phyloP scores from a whole-genome alignment of 2,113 vertebrate species.

The Neodontobutis hainanensis region DNA sequence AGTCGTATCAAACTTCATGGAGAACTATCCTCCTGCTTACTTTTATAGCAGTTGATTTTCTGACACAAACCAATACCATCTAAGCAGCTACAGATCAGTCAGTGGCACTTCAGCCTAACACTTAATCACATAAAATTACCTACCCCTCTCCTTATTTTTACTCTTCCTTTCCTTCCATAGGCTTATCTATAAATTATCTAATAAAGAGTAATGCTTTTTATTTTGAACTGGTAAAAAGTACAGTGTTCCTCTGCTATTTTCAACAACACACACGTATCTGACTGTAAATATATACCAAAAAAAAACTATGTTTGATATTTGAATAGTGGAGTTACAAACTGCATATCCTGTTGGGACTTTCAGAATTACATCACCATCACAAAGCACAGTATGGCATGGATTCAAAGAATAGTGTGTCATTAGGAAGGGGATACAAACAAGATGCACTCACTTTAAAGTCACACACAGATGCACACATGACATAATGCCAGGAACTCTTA shows the following conservation, averaged over 20 bases:
- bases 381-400: background rate
- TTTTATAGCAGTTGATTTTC: background rate
- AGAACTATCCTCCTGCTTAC: background rate
- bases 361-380: background rate
- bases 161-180: background rate
- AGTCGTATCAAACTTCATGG: conserved; percentile 5
- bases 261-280: background rate
- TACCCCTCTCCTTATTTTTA: background rate
- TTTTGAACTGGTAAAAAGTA: background rate
- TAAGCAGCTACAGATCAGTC: background rate
- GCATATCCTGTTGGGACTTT: conserved; percentile 9
- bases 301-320: too few relatives aligned
- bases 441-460: background rate
- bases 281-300: too few relatives aligned
- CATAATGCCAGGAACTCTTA: conserved; percentile 55
- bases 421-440: background rate
- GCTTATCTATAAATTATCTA: background rate
- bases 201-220: background rate
- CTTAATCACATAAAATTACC: background rate
- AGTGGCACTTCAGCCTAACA: background rate
- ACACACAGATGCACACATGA: conserved; percentile 16
- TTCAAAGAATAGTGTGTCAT: background rate
- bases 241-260: background rate
- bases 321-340: background rate
- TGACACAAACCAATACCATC: background rate